These are phyloP conservation scores for Colius striatus DNA, from an alignment of 2,113 vertebrate species.

Conservation along the genomic window DNA sequence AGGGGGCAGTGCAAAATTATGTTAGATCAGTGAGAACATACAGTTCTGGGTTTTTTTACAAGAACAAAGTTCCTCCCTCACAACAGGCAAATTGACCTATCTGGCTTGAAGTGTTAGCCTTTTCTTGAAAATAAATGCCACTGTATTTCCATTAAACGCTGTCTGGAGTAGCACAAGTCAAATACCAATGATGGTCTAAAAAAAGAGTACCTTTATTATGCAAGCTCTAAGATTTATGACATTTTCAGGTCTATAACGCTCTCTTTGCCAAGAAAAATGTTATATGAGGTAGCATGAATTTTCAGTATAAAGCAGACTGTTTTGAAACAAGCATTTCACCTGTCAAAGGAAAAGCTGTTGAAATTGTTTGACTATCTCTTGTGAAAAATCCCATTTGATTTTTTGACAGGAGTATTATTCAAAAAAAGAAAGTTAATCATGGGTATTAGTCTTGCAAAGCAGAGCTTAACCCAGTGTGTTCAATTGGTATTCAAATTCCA, in stretches of 20 bases:
- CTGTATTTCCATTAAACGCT: not conserved
- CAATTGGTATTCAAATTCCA: not conserved
- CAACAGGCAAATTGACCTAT: not conserved
- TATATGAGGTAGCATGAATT: slow-evolving; percentile 3
- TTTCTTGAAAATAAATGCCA: not conserved
- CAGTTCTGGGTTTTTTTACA: not conserved
- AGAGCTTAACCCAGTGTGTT: not conserved
- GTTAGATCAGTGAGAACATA: not conserved
- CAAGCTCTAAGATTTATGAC: not conserved
- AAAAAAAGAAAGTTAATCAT: slow-evolving; percentile 18
- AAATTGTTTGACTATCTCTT: not conserved
- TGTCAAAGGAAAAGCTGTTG: slow-evolving; percentile 20
- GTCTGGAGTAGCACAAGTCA: not conserved
- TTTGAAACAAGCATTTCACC: slow-evolving; percentile 43
- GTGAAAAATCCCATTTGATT: slow-evolving; percentile 42
- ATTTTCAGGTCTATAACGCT: not conserved
- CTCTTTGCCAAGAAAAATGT: not conserved
- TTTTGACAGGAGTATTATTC: slow-evolving; percentile 24
- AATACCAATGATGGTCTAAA: not conserved
- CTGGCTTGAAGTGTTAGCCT: not conserved
- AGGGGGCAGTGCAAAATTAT: not conserved
- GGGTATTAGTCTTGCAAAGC: slow-evolving; percentile 1
- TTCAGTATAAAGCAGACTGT: not conserved
- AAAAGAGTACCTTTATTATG: not conserved
- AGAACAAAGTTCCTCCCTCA: not conserved